These are phyloP conservation scores for Dinothrombium tinctorium DNA, from an alignment of 1,140 invertebrate species.

Conservation along the genomic window DNA sequence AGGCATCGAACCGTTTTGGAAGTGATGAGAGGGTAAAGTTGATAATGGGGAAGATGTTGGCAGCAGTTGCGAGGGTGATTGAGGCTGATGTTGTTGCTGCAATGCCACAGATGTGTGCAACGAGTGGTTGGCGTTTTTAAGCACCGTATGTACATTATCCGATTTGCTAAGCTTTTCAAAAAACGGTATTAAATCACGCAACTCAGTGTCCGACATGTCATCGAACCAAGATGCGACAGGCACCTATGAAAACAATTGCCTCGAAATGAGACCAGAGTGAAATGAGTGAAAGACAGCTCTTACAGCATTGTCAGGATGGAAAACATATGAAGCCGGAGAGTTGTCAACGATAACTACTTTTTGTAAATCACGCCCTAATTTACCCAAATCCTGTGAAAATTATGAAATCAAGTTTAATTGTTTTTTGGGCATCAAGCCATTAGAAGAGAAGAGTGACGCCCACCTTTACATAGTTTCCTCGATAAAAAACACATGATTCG, in stretches of 20 bases:
- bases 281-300: constrained; percentile 26
- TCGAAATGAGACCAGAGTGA: neutral
- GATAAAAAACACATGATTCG: constrained; percentile 98
- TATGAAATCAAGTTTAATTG: constrained; percentile 10
- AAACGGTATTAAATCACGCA: constrained; percentile 80
- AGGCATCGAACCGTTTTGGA: too few relatives aligned
- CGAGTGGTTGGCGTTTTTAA: constrained; percentile 19
- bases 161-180: constrained; percentile 83
- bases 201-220: constrained; percentile 80
- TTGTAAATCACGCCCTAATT: constrained; percentile 79
- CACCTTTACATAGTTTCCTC: constrained; percentile 94
- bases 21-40: too few relatives aligned
- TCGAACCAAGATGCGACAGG: constrained; percentile 94
- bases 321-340: constrained; percentile 97
- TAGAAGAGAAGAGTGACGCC: too few relatives aligned
- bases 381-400: constrained; percentile 54
- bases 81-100: neutral
- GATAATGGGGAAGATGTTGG: too few relatives aligned
- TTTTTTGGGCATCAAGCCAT: neutral
- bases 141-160: constrained; percentile 73
- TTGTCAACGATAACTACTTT: constrained; percentile 98
- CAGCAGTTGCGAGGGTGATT: too few relatives aligned
- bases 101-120: neutral
- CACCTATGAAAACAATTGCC: neutral
- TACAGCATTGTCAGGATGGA: constrained; percentile 99